Evolutionary conservation across 2,113 vertebrate species (phyloP), one percentile per base, ranked within the genome.

Genomic region (Aegotheles bennettii): DNA sequence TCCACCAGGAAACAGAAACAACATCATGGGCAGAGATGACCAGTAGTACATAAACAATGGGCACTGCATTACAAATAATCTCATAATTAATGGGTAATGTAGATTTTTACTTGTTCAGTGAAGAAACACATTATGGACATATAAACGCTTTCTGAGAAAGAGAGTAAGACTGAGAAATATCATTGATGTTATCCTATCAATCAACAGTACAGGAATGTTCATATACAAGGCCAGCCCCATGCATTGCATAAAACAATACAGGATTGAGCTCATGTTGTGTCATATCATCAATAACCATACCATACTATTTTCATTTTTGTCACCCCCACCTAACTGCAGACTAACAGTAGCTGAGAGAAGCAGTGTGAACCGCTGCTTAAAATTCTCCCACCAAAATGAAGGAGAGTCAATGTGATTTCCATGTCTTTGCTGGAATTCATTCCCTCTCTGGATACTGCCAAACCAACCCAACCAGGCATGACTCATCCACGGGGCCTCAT

Each of bases 391-490:
- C 85, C 70, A 91, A 92, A 92, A 35, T 2, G 2, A 84, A 40
- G n/a, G 50, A 90, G 40, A 93, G 31, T 87, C 65, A 84, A 79
- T 81, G 43, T 48, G n/a, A 93, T 94, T 97, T 94, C 75, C 93
- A 83, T 91, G 81, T 54, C 87, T n/a, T 79, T 84, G 73, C 93
- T 94, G 92, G 90, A 92, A 96, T 84, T 89, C 70, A 42, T 85
- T 97, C 87, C 87, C 63, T 77, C 60, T 87, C 79, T 84, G 80
- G 60, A 79, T 48, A 56, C 31, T 81, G 92, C 95, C 95, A 96
- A 96, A 81, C 88, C 71, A 96, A 84, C 69, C 40, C 43, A 68
- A 28, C 69, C 40, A 89, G 40, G n/a, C 16, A 57, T 97, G 90
- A 96, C 56, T 96, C 92, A 97, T 84, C 35, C 14, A 2, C 51